Evolutionary conservation across 2,888 invertebrate genomes (phyloP), one percentile per base, ranked within the genome.

Genomic region (Hyppa rectilinea): DNA sequence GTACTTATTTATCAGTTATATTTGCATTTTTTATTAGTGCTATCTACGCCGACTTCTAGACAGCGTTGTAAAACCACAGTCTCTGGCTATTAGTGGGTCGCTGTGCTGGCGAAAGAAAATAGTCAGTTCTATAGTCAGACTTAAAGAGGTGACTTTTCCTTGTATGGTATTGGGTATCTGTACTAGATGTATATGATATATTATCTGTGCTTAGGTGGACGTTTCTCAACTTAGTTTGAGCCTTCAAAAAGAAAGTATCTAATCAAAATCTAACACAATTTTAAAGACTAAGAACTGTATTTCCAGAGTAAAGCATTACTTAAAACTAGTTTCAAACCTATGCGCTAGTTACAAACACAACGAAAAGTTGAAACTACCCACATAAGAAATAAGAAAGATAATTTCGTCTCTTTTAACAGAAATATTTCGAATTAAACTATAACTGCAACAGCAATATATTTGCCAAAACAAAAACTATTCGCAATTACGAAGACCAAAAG

Each of bases 381-480:
- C 29, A 49, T n/a, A n/a, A 34, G 47, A 43, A 60, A 62, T 49
- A 58, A 55, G 5, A 2, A 38, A 43, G 40, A 62, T 45, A 47
- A 53, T 31, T 12, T 17, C 6, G 45, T 45, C 20, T 7, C 2
- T 20, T 36, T 47, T 29, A 79, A 53, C 23, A 40, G 2, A 36
- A 43, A 58, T 20, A 43, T 59, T 47, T 45, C 10, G 9, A 60
- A 63, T 53, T 49, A 38, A 62, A 61, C 14, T 38, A 14, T 40
- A 61, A 20, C n/a, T 20, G 43, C 47, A 78, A 60, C 40, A 49
- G 38, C 36, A 67, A 74, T 71, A 29, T 26, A 55, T 23, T 14
- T 53, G 29, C n/a, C 10, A 58, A 55, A 38, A 12, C 17, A 10
- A 47, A 49, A 64, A 69, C 59, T 53, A 65, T 68, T 59, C 34